Conservation (phyloP, 1,140 invertebrate species). For the Drosophila pruinosa region DNA sequence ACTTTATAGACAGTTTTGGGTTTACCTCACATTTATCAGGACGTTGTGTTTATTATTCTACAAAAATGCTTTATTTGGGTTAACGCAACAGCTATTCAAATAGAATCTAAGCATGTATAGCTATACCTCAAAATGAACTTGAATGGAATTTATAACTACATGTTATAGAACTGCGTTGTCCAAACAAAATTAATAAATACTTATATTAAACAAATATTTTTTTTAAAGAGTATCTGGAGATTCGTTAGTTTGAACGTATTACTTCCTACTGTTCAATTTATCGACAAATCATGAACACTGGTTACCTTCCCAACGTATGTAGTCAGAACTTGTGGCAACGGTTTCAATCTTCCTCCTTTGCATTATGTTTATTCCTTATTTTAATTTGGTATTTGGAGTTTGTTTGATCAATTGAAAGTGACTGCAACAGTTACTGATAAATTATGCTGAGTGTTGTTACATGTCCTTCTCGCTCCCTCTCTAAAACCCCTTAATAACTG, state of each 20-base stretch:
- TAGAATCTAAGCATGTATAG: neutral
- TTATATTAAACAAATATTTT: neutral
- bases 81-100: neutral
- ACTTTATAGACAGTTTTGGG: constrained; percentile 43
- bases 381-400: constrained; percentile 48
- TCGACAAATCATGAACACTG: constrained; percentile 62
- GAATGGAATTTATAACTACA: neutral
- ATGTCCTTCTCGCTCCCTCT: neutral
- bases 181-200: neutral
- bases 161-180: no score
- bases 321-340: neutral
- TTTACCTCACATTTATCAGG: neutral
- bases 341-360: constrained; percentile 14
- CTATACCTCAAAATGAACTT: neutral
- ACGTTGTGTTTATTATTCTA: neutral
- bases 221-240: constrained; percentile 17
- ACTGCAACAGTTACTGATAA: constrained; percentile 28
- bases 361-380: constrained; percentile 56
- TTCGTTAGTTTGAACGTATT: neutral
- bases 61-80: neutral
- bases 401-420: constrained; percentile 71
- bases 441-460: constrained; percentile 54
- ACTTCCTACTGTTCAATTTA: constrained; percentile 42
- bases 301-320: constrained; percentile 55
- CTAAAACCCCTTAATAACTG: neutral